Conservation (phyloP, 2,888 invertebrate species). For the Nymphalis c-album region DNA sequence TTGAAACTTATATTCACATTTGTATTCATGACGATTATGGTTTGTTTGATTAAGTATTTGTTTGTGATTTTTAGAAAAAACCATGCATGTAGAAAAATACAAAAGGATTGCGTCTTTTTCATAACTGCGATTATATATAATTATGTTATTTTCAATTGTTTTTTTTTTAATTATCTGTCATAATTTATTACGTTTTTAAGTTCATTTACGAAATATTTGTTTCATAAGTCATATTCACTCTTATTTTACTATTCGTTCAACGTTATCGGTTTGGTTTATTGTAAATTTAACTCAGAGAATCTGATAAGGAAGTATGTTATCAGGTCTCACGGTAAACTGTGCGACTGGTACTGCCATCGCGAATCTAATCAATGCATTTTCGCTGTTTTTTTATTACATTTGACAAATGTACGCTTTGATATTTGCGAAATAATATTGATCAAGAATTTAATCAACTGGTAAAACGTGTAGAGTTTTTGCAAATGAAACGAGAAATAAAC, state of each 20-base stretch:
- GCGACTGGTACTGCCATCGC: constrained; percentile 33
- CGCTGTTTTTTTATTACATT: constrained; percentile 17
- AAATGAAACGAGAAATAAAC: no score
- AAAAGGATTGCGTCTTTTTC: no score
- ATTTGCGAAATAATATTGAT: constrained; percentile 3
- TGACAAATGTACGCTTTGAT: not conserved
- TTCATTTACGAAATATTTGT: not conserved
- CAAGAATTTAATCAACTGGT: not conserved
- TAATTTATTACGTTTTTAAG: not conserved
- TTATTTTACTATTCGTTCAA: constrained; percentile 19
- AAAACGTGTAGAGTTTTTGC: not conserved
- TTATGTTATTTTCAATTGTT: no score
- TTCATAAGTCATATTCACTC: not conserved
- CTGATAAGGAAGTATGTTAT: constrained; percentile 59
- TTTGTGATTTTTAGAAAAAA: no score
- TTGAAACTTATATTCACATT: no score
- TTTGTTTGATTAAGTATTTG: no score
- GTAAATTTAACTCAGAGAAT: constrained; percentile 19
- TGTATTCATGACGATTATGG: no score
- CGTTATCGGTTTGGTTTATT: constrained; percentile 28
- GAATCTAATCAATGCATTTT: constrained; percentile 25
- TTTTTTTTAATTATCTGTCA: not conserved
- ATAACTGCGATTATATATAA: not conserved
- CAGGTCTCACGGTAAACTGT: constrained; percentile 43
- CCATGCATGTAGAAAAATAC: no score